These are phyloP conservation scores for Leptinotarsa defecta DNA, from an alignment of 1,140 invertebrate genomes.

Conservation along the genomic window DNA sequence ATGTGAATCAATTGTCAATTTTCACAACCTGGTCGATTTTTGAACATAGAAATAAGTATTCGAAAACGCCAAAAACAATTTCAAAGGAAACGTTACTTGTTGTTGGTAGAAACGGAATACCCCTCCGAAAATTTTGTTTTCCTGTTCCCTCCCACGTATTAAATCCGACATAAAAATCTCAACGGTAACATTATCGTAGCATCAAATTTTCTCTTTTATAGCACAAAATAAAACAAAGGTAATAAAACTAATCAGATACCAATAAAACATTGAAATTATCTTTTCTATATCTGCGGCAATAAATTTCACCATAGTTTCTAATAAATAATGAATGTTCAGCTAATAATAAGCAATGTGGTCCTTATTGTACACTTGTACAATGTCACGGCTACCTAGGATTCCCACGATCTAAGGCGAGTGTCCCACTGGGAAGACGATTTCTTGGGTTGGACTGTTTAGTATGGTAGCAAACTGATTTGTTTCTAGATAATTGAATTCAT, in stretches of 20 bases:
- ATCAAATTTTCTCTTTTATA: neutral
- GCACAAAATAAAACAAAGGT: slow-evolving; percentile 6
- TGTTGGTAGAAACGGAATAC: no score
- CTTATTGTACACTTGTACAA: neutral
- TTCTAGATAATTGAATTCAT: neutral
- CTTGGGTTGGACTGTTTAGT: slow-evolving; percentile 4
- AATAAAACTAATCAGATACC: slow-evolving; percentile 6
- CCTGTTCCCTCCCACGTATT: no score
- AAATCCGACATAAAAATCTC: neutral
- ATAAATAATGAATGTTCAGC: slow-evolving; percentile 6
- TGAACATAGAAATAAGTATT: no score
- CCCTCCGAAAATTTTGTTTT: no score
- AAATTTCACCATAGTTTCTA: neutral
- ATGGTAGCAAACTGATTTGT: neutral
- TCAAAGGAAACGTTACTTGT: no score
- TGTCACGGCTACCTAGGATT: slow-evolving; percentile 5
- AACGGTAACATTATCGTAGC: neutral
- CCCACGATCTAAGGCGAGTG: neutral
- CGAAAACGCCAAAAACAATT: no score
- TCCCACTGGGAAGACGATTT: neutral
- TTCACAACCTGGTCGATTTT: no score
- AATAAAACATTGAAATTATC: slow-evolving; percentile 1
- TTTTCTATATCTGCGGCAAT: slow-evolving; percentile 5
- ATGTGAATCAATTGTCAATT: no score
- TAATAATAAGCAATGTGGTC: slow-evolving; percentile 8